Base-by-base conservation (phyloP, 2,888 invertebrate species). In the Crocallis elinguaria region DNA sequence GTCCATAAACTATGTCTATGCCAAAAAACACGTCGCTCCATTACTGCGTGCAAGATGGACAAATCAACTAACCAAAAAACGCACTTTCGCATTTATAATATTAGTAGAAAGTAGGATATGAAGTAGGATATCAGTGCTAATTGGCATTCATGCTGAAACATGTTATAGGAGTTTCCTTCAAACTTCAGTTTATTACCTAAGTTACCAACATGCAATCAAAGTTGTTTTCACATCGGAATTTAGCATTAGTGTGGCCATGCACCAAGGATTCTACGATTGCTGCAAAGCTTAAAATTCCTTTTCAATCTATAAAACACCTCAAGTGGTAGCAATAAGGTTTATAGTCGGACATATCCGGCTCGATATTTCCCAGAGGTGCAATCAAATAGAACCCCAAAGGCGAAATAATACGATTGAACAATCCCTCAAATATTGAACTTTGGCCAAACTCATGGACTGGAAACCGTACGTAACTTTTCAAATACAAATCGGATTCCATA, bases 341-440 rank as follows among this genome's bases (percentile, higher is more conserved):
- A 51, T 30, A 44, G 36, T 46, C 52, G 9, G n/a, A 25, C n/a
- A 27, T 21, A 36, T 36, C 36, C 32, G 16, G 11, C n/a, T n/a
- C 37, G 36, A 35, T 51, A 57, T 60, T 53, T 50, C 49, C 53
- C 56, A 21, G 29, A 35, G 39, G 57, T 54, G 53, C 53, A 60
- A 53, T 60, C 57, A 62, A 61, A 58, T 49, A 49, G 38, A 46
- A 48, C 57, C 53, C 37, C 45, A 45, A 56, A 55, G 48, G 59
- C 45, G 46, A 46, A 49, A 55, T 52, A 54, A 45, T 57, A 57
- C 51, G 49, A 59, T 61, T 50, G 59, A 54, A 42, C 55, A 55
- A 55, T 58, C 48, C 33, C 42, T 49, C 54, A 57, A 49, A 57
- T 43, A 54, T 49, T 42, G 49, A 52, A 57, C 33, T 55, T 55